Conservation (phyloP, 1,140 invertebrate species). For the Euborellia annulipes region DNA sequence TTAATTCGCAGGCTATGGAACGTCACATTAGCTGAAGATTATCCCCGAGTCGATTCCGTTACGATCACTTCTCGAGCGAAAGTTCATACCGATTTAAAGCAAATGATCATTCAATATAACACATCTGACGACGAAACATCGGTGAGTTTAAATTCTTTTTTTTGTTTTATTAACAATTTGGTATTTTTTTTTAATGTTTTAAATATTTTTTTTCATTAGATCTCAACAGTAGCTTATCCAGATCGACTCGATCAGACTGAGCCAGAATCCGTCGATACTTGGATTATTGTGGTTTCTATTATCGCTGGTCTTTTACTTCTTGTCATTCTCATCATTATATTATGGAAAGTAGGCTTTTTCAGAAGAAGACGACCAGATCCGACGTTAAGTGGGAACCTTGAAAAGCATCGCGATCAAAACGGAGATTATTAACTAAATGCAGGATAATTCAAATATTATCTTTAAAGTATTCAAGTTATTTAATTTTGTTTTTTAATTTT, state of each 20-base stretch:
- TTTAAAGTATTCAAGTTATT: too few species aligned
- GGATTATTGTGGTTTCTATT: conserved; percentile 68
- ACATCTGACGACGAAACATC: conserved; percentile 42
- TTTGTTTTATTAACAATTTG: conserved; percentile 2
- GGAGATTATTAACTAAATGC: conserved; percentile 12
- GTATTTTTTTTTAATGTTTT: conserved; percentile 3
- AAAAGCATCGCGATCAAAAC: conserved; percentile 52
- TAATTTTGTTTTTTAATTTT: too few species aligned
- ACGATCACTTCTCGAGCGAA: conserved; percentile 60
- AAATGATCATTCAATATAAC: conserved; percentile 55
- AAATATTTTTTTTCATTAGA: conserved; percentile 34
- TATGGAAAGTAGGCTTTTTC: conserved; percentile 83
- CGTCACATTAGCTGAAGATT: conserved; percentile 74
- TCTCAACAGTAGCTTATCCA: conserved; percentile 64
- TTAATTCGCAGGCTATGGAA: conserved; percentile 59
- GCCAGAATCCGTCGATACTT: conserved; percentile 53
- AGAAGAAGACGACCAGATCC: conserved; percentile 62
- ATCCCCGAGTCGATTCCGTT: conserved; percentile 67
- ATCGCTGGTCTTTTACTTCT: conserved; percentile 63
- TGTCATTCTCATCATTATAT: conserved; percentile 51
- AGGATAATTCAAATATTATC: too few species aligned
- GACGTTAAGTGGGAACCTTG: conserved; percentile 63
- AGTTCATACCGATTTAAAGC: conserved; percentile 49
- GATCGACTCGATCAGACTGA: conserved; percentile 48
- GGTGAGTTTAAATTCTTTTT: conserved; percentile 28